Evolutionary conservation across 1,140 invertebrate genomes (phyloP).

Genomic region (Drosophila melanica): DNA sequence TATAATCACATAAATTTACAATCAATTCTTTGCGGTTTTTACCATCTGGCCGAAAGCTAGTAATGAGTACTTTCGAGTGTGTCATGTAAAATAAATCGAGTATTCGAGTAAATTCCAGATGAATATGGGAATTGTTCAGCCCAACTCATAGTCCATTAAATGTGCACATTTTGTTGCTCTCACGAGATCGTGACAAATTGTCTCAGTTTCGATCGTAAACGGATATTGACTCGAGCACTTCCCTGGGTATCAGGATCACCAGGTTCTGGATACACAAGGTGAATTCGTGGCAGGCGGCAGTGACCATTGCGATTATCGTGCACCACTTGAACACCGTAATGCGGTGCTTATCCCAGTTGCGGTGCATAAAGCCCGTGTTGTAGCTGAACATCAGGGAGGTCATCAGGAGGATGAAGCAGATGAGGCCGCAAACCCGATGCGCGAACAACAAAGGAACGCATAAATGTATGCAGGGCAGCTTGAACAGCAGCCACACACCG

Average conservation of each 20-base stretch:
- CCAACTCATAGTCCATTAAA: no score
- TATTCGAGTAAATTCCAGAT: no score
- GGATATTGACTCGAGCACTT: background rate
- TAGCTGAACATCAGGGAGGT: slow-evolving; percentile 30
- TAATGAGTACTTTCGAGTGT: no score
- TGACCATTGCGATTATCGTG: background rate
- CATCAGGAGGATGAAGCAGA: background rate
- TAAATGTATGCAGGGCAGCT: background rate
- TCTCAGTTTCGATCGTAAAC: background rate
- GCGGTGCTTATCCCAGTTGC: slow-evolving; percentile 9
- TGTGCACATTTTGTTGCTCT: no score
- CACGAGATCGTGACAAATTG: background rate
- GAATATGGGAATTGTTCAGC: no score
- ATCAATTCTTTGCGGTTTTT: background rate
- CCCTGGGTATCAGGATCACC: background rate
- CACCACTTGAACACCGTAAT: slow-evolving; percentile 17
- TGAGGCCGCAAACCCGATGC: slow-evolving; percentile 27
- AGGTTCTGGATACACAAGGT: background rate
- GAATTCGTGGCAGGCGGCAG: slow-evolving; percentile 5
- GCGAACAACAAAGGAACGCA: background rate
- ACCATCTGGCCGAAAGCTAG: no score
- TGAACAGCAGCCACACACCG: slow-evolving; percentile 8
- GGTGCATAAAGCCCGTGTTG: slow-evolving; percentile 28
- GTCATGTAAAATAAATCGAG: no score
- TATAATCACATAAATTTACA: slow-evolving; percentile 12